A percentile compares a stretch with the other conserved stretches of the same genome.
phyloP scores from a whole-genome alignment of 2,888 invertebrate species.

The Rhyacophila evoluta region DNA sequence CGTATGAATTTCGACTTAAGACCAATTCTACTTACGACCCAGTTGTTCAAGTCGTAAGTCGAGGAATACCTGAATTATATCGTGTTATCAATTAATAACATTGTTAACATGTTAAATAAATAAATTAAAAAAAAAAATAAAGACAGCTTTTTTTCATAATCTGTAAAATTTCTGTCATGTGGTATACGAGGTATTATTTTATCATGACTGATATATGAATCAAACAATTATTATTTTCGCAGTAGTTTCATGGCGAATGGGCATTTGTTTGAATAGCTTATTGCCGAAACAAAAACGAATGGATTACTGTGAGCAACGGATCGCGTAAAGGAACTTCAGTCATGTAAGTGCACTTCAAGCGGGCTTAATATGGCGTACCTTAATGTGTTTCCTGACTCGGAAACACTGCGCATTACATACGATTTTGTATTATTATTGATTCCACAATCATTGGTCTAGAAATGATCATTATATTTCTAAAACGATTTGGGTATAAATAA shows the following conservation, averaged over 20 bases:
- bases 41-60: no score
- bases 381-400: background rate
- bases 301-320: background rate
- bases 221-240: background rate
- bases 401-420: background rate
- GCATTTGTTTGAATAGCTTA: background rate
- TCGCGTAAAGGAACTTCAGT: background rate
- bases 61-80: no score
- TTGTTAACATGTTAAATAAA: no score
- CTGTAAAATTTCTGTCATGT: no score
- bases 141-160: no score
- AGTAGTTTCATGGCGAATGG: background rate
- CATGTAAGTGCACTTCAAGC: background rate
- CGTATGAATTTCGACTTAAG: no score
- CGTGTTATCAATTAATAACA: no score
- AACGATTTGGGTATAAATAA: no score
- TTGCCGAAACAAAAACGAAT: background rate
- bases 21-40: no score
- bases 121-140: no score
- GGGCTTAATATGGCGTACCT: background rate
- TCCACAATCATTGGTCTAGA: background rate
- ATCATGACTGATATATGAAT: no score
- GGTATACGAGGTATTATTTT: no score
- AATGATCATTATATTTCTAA: background rate
- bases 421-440: background rate